Evolutionary conservation across 1,140 invertebrate genomes (phyloP), one percentile per base, ranked within the genome.

Genomic region (Calliphora vicina): DNA sequence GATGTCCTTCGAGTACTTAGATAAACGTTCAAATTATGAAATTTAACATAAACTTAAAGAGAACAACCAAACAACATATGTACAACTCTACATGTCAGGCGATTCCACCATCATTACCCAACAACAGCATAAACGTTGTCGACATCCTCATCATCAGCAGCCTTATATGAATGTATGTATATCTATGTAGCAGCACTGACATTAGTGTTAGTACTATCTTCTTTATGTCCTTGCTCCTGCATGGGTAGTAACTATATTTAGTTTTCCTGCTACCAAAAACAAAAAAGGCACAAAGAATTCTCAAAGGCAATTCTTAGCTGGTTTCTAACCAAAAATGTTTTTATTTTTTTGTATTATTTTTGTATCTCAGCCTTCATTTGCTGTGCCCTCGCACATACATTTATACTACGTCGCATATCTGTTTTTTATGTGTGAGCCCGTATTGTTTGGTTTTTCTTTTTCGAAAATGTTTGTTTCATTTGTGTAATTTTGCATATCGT

Each of bases 1-100:
- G 20, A 67, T 67, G 61, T 67, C 61, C 61, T 67, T 67, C 23
- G 61, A 25, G 61, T 67, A 67, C 61, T 67, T 67, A 67, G 61
- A 67, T 67, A 67, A 67, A 25, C 61, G 61, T 67, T 25, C 9
- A 67, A 67, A 67, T 67, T 67, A 67, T 67, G 61, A 17, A 25
- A 67, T 67, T 67, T 25, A 25, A 67, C 61, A 67, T 25, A 67
- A 67, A 67, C 61, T 67, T 67, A 20, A 67, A 67, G 61, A 67
- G 61, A 67, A 67, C 61, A 67, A n/a, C 61, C 23, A 61, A 17
- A 5, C 50, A 67, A 67, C 61, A 23, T 23, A 67, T 23, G 61
- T 6, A 15, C 13, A 61, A 17, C 61, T 25, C 10, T 25, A 23
- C 10, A 67, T 67, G 61, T 6, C n/a, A 67, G 1, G n/a, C n/a